phyloP scores from a whole-genome alignment of 2,113 vertebrate genomes.

The Pteruthius melanotis region DNA sequence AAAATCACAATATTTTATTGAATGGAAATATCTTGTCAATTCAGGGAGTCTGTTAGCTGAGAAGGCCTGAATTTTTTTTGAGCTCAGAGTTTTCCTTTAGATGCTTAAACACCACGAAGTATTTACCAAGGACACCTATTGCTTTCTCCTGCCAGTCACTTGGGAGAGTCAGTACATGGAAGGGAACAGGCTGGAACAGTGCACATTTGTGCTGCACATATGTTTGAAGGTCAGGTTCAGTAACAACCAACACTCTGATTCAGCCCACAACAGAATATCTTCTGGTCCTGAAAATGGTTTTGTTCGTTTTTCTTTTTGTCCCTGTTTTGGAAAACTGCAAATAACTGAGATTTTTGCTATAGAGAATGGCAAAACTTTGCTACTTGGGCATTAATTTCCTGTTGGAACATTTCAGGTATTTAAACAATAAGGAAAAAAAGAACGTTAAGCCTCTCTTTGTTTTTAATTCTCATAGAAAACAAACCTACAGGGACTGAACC shows the following conservation, averaged over 20 bases:
- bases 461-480: background rate
- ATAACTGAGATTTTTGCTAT: background rate
- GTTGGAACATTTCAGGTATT: background rate
- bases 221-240: background rate
- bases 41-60: background rate
- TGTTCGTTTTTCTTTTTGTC: background rate
- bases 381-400: background rate
- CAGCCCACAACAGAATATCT: background rate
- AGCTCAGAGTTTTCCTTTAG: background rate
- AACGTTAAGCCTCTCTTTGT: background rate
- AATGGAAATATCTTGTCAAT: background rate
- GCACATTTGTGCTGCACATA: background rate
- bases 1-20: background rate
- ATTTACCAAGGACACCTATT: background rate
- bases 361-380: background rate
- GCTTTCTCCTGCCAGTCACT: background rate
- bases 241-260: background rate
- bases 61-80: background rate
- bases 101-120: background rate
- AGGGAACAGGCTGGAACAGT: background rate
- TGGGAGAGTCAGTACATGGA: background rate
- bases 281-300: background rate
- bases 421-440: background rate
- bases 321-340: background rate
- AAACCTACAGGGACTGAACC: background rate